Evolutionary conservation across 2,888 invertebrate genomes (phyloP), one percentile per base, ranked within the genome.

Genomic region (Diaperis boleti): DNA sequence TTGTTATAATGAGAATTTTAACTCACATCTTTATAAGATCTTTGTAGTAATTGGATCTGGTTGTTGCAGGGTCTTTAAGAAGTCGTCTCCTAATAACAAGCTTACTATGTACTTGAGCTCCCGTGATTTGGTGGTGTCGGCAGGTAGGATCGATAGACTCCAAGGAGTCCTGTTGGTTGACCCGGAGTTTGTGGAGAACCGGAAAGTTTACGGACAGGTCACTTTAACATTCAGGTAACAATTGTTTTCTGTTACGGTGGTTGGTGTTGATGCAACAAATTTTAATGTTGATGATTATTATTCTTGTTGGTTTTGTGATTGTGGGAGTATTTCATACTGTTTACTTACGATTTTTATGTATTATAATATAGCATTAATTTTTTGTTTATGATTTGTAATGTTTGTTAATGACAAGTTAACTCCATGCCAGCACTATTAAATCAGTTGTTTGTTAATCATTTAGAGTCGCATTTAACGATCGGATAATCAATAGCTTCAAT

Each of bases 111-210:
- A 94, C 79, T 84, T 95, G 75, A 91, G 91, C 26, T 91, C 91
- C 3, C 86, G 95, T 20, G 94, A 95, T 81, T 84, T 95, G 69
- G 85, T 91, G 8, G 89, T 94, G 50, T 89, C 89, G 65, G 88
- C 89, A 67, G 89, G 88, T 62, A 83, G 85, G 78, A 90, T 93
- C 69, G 92, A 93, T 78, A 88, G 87, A 69, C 85, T 95, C 62
- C 94, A 95, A 79, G 98, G 97, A 15, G 96, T 98, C 22, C 87
- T 98, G 1, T 88, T 95, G 69, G 90, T 96, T 31, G 97, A 98
- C 77, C 93, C 95, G 0, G 96, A 96, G 61, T 91, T 89, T 74
- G 85, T 93, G 42, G 88, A 89, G 72, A 90, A 91, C 67, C 89
- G 92, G 78, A 94, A 95, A 81, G 88, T 94, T 22, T 93, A 88